Base-by-base conservation (phyloP, 2,113 vertebrate species). In the Arothron firmamentum region DNA sequence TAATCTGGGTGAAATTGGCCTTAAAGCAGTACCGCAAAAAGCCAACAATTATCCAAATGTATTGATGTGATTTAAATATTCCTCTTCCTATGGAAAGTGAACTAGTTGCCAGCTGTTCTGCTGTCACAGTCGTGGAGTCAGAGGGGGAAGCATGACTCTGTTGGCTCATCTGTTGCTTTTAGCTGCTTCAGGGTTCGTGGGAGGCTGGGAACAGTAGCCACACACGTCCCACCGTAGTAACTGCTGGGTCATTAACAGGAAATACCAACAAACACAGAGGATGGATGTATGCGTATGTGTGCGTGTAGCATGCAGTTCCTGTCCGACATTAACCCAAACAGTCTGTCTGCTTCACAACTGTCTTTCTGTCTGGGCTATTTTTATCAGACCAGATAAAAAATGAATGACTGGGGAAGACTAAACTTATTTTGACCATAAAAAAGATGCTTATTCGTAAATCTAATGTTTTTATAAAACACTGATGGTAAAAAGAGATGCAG, bases 221-320 rank as follows among this genome's bases (percentile, higher is more conserved):
- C 12, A 57, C 57, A 71, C 62, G 79, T 79, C 77, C 65, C 80
- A 71, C n/a, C 67, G 55, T 77, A 70, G 61, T 85, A 75, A 79
- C 67, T 75, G 60, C 18, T 62, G 60, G 78, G 73, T 64, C 80
- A 73, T 82, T 79, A 67, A 66, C 75, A 81, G 78, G 83, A 83
- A 85, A 83, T 81, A 65, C 70, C 70, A 77, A 73, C 74, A 85
- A 81, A 85, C 80, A 77, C 62, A 62, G 57, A 52, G 23, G 45
- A 59, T 61, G 65, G 21, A 50, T 46, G 50, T 19, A 6, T 49
- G 59, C 45, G 9, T 31, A 34, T 62, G 34, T n/a, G 8, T 52
- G 45, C 28, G 46, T 41, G 70, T 23, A 56, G 47, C 25, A 51
- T 19, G 3, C 45, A 70, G 72, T 74, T 82, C 75, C 72, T 75